Base-by-base conservation (phyloP, 2,797 vertebrate genomes). In the Limnodromus scolopaceus region DNA sequence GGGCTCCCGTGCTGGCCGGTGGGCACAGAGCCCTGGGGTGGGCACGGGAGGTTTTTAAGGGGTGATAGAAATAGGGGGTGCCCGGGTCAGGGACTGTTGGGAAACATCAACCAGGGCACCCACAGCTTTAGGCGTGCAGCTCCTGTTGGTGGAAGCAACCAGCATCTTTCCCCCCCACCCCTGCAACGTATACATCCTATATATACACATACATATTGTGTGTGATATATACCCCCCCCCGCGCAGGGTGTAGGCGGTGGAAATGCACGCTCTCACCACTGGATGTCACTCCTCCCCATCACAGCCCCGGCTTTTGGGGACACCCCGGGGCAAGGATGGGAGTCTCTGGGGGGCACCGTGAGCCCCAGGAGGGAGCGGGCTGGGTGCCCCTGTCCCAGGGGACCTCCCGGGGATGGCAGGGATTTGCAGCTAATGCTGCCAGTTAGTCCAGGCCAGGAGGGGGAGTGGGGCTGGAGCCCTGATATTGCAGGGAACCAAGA, bases 141-240 rank as follows among this genome's bases (percentile, higher is more conserved):
- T 94, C 68, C 87, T 66, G 68, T 11, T 16, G 68, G 91, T 61
- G 74, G 72, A 83, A 92, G 79, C 28, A 61, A 60, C 58, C 96
- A 92, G 87, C 71, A 84, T 63, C 72, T 75, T 51, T 28, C 6
- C 60, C 66, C 87, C 93, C 54, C 8, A 15, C 60, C 84, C 89
- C 91, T 97, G 97, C 92, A 97, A 97, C 93, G 97, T 97, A 97
- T 97, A 97, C 97, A 97, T 97, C 96, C 94, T 97, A 96, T 97
- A 97, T 97, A 97, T 97, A 92, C 96, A 97, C 96, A 96, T 93
- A 86, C 93, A 70, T 54, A 84, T 75, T 25, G 93, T 96, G 97
- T 97, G 97, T 95, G 93, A 97, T 97, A 97, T 97, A 96, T 97
- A 96, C 91, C 85, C n/a, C 82, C 46, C 57, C 45, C 83, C 23